These are phyloP conservation scores for Menidia beryllina DNA, from an alignment of 2,113 vertebrate genomes.

Conservation along the genomic window DNA sequence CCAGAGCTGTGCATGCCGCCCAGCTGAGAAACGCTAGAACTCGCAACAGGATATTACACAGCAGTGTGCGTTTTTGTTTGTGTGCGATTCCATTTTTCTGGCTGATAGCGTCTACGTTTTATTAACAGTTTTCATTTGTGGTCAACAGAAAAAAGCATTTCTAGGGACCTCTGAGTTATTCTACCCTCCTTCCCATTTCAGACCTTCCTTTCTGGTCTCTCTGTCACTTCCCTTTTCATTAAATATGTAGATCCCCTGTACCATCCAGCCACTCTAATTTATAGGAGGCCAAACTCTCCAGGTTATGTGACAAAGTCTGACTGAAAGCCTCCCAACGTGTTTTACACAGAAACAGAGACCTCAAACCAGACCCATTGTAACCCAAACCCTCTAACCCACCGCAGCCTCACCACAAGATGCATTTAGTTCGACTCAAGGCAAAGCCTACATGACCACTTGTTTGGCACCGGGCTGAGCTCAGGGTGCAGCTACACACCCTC, in stretches of 20 bases:
- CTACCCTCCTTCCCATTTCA: neutral
- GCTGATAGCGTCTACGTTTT: neutral
- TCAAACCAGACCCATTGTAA: conserved; percentile 41
- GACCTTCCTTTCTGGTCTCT: conserved; percentile 27
- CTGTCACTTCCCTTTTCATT: conserved; percentile 45
- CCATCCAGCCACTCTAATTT: conserved; percentile 47
- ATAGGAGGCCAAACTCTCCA: conserved; percentile 31
- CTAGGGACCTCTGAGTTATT: neutral
- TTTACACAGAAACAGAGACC: conserved; percentile 36
- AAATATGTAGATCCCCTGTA: conserved; percentile 64
- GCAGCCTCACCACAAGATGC: conserved; percentile 50
- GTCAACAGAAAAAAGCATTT: neutral
- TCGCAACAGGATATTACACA: neutral
- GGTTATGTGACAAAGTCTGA: conserved; percentile 43
- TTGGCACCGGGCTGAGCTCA: conserved; percentile 42
- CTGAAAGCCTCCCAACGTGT: conserved; percentile 38
- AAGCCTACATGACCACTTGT: conserved; percentile 52
- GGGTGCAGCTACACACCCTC: conserved; percentile 58
- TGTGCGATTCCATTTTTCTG: fast-evolving
- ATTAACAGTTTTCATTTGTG: neutral
- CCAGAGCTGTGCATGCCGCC: neutral
- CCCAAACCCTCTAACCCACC: too few species aligned
- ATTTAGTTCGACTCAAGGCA: conserved; percentile 52
- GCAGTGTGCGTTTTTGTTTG: neutral
- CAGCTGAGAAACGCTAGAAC: conserved; percentile 6